Evolutionary conservation across 2,797 vertebrate species (phyloP), one percentile per base, ranked within the genome.

Genomic region (Aplochiton taeniatus): DNA sequence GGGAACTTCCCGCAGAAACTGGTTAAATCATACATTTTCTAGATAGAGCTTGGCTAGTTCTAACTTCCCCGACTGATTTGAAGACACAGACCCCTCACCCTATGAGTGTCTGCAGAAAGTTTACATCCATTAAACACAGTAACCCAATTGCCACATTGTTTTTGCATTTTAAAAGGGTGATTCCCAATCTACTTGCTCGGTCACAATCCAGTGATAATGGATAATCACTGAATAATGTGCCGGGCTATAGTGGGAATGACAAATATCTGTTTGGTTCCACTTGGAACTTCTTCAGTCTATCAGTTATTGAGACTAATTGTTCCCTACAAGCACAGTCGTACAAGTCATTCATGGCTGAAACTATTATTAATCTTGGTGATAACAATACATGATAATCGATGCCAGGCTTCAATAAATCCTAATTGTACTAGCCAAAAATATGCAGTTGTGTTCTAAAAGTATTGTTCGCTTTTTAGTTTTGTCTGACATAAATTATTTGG

Each of bases 281-380:
- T 67, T 74, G 79, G 79, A 81, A 81, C 68, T 61, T 77, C 83
- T 83, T 70, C 63, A 84, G 85, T 88, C 85, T 85, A 87, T 85
- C 63, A 72, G 80, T 79, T 85, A 87, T 85, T 86, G 82, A 87
- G 86, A 88, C 77, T 71, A 86, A 90, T 88, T 82, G 84, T 72
- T 74, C 55, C 31, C 52, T 78, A 87, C 85, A 85, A 83, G 73
- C 83, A 83, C 31, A 79, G 82, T 83, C 85, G 88, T 85, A 85
- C 85, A 85, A 81, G 85, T 75, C 82, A 88, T 85, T 81, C 82
- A 85, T 85, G 88, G 87, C 80, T 85, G 87, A 75, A 70, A 73
- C 75, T 66, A 76, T 78, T 85, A 87, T 86, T 84, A 84, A 88
- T 87, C 85, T 78, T 79, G 73, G 78, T 81, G 80, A 86, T 78